Evolutionary conservation across 2,888 invertebrate genomes (phyloP), one percentile per base, ranked within the genome.

Genomic region (Erebia aethiops): DNA sequence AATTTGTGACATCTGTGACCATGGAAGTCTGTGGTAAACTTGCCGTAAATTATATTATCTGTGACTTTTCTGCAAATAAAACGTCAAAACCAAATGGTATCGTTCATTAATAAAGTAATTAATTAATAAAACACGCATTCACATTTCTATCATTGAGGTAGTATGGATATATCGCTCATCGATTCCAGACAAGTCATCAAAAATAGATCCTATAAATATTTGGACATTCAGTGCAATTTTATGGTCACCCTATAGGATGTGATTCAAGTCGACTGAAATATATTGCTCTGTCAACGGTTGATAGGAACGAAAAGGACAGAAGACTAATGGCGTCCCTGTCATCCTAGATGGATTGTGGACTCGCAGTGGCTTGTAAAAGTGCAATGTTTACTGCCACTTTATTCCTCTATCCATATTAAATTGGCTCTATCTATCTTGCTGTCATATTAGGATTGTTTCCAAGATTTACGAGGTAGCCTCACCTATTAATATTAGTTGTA

Each of bases 261-360:
- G 10, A 21, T 13, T 57, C 56, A 56, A 56, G 56, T 56, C 21
- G 52, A 67, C 64, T 68, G n/a, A 73, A 76, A 77, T 74, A 74
- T 72, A 74, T 77, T 77, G 75, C 70, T 65, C 70, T 72, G 72
- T 72, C 76, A 71, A 69, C 75, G 58, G 64, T 74, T 76, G 77
- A 77, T 77, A 77, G 75, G 71, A 73, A 73, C 60, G 74, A 56
- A 63, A 57, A 69, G 72, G 72, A 74, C 65, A 71, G 64, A 75
- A 74, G 74, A 78, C 61, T 73, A 75, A 77, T 76, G 26, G 72
- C 61, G 61, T 66, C 71, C 67, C 52, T 73, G 72, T 74, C 72
- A 70, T 60, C 62, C 62, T 21, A 57, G 73, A 77, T 74, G 67
- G 65, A 75, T 71, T 61, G 54, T 60, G 18, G 56, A 54, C 63